phyloP scores from a whole-genome alignment of 2,888 invertebrate species.

The Harmothoe impar region DNA sequence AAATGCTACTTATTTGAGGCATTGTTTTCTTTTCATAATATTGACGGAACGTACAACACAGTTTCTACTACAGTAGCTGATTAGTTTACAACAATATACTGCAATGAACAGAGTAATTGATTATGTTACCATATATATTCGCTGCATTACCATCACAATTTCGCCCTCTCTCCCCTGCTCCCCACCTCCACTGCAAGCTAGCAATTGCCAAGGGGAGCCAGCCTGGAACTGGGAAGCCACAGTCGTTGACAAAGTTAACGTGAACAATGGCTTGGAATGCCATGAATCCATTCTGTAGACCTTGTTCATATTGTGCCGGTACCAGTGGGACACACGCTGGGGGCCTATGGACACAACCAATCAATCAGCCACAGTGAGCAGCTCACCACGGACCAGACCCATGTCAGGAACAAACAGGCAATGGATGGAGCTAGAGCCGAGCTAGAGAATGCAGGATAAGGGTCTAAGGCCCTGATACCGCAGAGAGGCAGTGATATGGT shows the following conservation, averaged over 20 bases:
- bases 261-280: background rate
- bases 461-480: background rate
- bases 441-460: background rate
- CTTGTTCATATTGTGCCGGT: background rate
- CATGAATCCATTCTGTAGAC: background rate
- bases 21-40: too few relatives aligned
- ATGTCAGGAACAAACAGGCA: background rate
- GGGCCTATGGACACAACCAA: background rate
- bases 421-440: too few relatives aligned
- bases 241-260: background rate
- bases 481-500: background rate
- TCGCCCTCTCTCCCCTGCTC: too few relatives aligned
- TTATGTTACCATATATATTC: too few relatives aligned
- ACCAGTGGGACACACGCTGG: background rate
- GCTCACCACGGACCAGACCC: background rate
- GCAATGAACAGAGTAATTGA: too few relatives aligned
- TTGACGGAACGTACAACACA: too few relatives aligned
- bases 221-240: background rate
- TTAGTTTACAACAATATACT: too few relatives aligned
- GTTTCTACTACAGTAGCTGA: too few relatives aligned
- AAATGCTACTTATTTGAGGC: too few relatives aligned
- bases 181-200: too few relatives aligned
- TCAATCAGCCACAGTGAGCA: conserved; percentile 1
- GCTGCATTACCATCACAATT: too few relatives aligned
- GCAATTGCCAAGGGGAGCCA: too few relatives aligned